These are phyloP conservation scores for Drymodes brunneopygia DNA, from an alignment of 2,113 vertebrate species.

Conservation along the genomic window DNA sequence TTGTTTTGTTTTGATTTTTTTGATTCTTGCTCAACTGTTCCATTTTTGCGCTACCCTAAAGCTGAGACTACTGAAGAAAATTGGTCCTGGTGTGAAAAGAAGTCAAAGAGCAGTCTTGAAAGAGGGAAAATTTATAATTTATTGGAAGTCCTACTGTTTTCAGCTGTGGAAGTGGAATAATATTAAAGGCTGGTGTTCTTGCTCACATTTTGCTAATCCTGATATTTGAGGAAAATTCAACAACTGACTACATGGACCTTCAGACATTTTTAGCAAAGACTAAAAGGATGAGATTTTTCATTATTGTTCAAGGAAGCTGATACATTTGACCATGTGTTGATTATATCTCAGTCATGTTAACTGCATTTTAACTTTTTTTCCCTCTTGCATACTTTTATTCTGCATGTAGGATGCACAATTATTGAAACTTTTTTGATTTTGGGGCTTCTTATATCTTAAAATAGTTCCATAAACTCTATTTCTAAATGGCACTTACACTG, in stretches of 20 bases:
- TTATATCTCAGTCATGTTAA: background rate
- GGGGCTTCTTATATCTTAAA: background rate
- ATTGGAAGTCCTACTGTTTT: background rate
- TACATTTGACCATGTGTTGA: background rate
- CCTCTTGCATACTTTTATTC: background rate
- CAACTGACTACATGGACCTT: background rate
- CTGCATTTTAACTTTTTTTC: background rate
- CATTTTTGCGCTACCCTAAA: background rate
- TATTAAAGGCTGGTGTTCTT: background rate
- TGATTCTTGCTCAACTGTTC: background rate
- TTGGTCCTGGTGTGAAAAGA: background rate
- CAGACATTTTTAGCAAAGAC: background rate
- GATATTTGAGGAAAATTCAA: background rate
- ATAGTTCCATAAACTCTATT: background rate
- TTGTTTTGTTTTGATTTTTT: background rate
- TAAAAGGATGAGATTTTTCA: background rate
- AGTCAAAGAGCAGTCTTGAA: background rate
- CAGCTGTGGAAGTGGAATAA: background rate
- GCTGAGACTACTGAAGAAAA: background rate
- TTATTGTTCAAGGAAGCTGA: background rate
- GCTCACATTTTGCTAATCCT: background rate
- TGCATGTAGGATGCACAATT: background rate
- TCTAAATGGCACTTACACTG: background rate
- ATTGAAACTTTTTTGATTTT: background rate
- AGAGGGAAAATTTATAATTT: background rate